These are phyloP conservation scores for Philereme vetulata DNA, from an alignment of 2,888 invertebrate genomes.

Conservation along the genomic window DNA sequence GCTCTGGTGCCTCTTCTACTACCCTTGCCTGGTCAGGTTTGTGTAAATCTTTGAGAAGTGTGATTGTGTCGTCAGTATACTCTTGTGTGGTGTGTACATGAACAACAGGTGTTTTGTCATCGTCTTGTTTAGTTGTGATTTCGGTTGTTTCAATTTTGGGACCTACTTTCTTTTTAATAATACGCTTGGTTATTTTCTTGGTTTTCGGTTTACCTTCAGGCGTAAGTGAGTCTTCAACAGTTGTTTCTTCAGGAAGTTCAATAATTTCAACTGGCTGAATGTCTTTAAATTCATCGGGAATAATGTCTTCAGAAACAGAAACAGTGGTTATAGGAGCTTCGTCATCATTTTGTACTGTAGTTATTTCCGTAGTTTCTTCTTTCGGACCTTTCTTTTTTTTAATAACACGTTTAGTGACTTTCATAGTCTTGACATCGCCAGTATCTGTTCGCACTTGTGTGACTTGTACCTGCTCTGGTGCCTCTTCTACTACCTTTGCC, in stretches of 20 bases:
- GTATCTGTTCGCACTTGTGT: conserved; percentile 40
- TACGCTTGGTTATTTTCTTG: too few species aligned
- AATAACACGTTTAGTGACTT: conserved; percentile 49
- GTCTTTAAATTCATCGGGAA: too few species aligned
- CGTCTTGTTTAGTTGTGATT: too few species aligned
- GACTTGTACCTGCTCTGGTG: conserved; percentile 31
- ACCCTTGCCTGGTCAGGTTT: not conserved
- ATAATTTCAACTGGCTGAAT: too few species aligned
- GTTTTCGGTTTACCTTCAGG: too few species aligned
- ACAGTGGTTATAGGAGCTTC: too few species aligned
- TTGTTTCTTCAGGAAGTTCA: too few species aligned
- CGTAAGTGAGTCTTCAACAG: too few species aligned
- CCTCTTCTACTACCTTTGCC: conserved; percentile 46
- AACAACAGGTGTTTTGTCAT: too few species aligned
- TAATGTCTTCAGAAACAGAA: conserved; percentile 15
- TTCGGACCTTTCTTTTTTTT: conserved; percentile 26
- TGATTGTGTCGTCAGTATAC: not conserved
- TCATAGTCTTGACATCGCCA: conserved; percentile 57
- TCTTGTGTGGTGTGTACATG: too few species aligned
- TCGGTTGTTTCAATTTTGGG: conserved; percentile 55
- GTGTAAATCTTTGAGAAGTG: conserved; percentile 55
- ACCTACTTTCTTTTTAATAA: conserved; percentile 34
- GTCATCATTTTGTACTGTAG: too few species aligned
- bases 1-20: conserved; percentile 33
- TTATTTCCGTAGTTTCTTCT: not conserved